Evolutionary conservation across 2,113 vertebrate genomes (phyloP).

Genomic region (Collichthys lucidus): DNA sequence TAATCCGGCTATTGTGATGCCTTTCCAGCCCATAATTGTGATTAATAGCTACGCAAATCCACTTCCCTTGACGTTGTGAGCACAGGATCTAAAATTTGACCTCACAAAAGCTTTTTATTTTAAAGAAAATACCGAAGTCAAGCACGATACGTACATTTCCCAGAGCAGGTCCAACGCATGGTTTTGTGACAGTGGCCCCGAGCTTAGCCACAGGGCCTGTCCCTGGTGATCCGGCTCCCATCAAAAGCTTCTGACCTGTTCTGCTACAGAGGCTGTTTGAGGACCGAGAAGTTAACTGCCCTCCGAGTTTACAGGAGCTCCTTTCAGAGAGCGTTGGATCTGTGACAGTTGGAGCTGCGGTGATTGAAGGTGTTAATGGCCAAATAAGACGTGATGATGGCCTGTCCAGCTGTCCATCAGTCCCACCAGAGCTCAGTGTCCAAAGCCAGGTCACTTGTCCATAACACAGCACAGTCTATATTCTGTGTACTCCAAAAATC

Average conservation of each 20-base stretch:
- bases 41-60: slow-evolving; percentile 23
- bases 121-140: not conserved
- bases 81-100: slow-evolving; percentile 19
- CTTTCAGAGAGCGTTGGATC: slow-evolving; percentile 40
- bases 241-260: slow-evolving; percentile 58
- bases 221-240: slow-evolving; percentile 34
- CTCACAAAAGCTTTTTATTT: slow-evolving; percentile 5
- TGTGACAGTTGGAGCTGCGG: slow-evolving; percentile 28
- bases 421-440: slow-evolving; percentile 5
- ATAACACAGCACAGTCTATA: not conserved
- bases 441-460: not conserved
- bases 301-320: slow-evolving; percentile 37
- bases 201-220: slow-evolving; percentile 50
- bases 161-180: slow-evolving; percentile 20
- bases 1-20: not conserved
- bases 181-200: slow-evolving; percentile 38
- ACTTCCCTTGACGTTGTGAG: slow-evolving; percentile 31
- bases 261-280: slow-evolving; percentile 20
- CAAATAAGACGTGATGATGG: slow-evolving; percentile 51
- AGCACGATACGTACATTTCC: not conserved
- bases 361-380: slow-evolving; percentile 48
- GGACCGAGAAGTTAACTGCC: slow-evolving; percentile 19
- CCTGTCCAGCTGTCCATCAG: slow-evolving; percentile 50
- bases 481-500: not conserved
- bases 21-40: slow-evolving; percentile 5